Evolutionary conservation across 2,113 vertebrate species (phyloP).

Genomic region (Callocephalon fimbriatum): DNA sequence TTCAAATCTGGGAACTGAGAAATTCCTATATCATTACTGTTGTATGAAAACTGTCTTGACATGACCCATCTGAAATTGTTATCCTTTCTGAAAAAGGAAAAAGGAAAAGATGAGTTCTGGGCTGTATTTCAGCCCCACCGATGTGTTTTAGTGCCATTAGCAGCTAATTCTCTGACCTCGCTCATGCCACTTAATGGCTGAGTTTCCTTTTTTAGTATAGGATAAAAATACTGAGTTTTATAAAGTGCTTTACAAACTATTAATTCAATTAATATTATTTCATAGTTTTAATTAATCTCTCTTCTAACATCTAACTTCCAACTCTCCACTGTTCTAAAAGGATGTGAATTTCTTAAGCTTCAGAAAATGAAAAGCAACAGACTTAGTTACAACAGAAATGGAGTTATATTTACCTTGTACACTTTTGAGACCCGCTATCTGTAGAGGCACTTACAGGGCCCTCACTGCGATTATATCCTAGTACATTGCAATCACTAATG

Average conservation of each 20-base stretch:
- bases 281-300: neutral
- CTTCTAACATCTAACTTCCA: neutral
- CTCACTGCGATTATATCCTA: neutral
- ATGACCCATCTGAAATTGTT: neutral
- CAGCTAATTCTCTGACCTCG: neutral
- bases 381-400: neutral
- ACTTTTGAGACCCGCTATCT: neutral
- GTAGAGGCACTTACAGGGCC: neutral
- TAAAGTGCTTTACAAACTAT: neutral
- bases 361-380: neutral
- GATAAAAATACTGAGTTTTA: neutral
- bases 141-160: neutral
- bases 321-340: neutral
- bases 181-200: neutral
- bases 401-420: neutral
- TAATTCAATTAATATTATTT: neutral
- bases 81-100: neutral
- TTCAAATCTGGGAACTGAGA: neutral
- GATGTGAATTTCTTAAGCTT: neutral
- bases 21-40: neutral
- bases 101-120: neutral
- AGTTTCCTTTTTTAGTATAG: neutral
- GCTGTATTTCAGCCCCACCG: neutral
- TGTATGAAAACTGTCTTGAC: neutral
- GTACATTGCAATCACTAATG: neutral